Base-by-base conservation (phyloP, 2,113 vertebrate genomes). In the Ceyx margarethae region DNA sequence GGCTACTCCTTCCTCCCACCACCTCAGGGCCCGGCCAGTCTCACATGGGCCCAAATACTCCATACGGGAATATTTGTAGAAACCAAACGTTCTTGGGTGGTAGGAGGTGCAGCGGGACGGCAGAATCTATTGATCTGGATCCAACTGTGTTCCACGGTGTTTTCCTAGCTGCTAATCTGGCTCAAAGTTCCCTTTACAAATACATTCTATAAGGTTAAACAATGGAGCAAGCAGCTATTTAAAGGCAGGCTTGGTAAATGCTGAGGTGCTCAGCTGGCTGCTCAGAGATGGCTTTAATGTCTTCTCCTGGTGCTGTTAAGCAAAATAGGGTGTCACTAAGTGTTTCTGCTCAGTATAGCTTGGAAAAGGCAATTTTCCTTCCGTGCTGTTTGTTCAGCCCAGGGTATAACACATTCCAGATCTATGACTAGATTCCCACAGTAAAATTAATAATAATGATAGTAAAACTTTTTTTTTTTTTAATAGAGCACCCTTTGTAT, bases 361-460 rank as follows among this genome's bases (percentile, higher is more conserved):
- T 15, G 60, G 65, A 85, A 77, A 75, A 87, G 67, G 74, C 20
- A 15, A 31, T 76, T 94, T 84, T 76, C 89, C 78, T 85, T 85
- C 79, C 8, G 23, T 89, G 89, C 81, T 87, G 93, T 89, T 92
- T 73, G 81, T 82, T 71, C 87, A 76, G 89, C 23, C 4, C 77
- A 23, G 81, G 78, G 81, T 89, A 84, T 84, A 57, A 91, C 75
- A 79, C 93, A 93, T 95, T 94, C 91, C 95, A 87, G 58, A 53
- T 91, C 87, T 20, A 76, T 92, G 94, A 93, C 81, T 29, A 29
- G 15, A 62, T 65, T 92, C 79, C 87, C 89, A 17, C 17, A 57
- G 74, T 84, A 76, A 93, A 94, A 85, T 53, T 87, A 91, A 91
- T 91, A 92, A 94, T 90, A 89, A 95, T 46, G 82, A 78, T 87